phyloP scores from a whole-genome alignment of 2,888 invertebrate species.

The Bellardia pandia region DNA sequence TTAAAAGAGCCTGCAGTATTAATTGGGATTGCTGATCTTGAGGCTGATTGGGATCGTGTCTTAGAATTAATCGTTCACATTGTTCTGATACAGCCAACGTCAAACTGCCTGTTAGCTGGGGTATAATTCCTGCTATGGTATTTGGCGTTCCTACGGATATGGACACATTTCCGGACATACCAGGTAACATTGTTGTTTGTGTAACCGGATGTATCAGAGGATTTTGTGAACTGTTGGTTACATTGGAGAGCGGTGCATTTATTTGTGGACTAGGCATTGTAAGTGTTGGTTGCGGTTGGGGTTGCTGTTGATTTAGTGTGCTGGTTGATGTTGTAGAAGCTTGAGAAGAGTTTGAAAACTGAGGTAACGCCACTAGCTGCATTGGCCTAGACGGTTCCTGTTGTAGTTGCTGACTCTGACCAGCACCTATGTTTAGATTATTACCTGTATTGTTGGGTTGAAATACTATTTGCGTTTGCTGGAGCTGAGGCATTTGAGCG shows the following conservation, averaged over 20 bases:
- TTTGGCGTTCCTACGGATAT: conserved; percentile 81
- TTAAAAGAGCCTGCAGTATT: conserved; percentile 83
- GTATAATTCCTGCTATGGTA: conserved; percentile 82
- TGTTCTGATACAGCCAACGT: conserved; percentile 89
- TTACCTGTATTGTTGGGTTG: conserved; percentile 58
- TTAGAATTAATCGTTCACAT: conserved; percentile 87
- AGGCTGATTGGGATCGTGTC: conserved; percentile 87
- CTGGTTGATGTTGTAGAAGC: conserved; percentile 51
- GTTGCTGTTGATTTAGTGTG: conserved; percentile 56
- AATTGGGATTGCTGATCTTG: conserved; percentile 85
- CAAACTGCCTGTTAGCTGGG: conserved; percentile 87
- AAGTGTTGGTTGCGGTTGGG: conserved; percentile 25
- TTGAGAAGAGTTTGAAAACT: conserved; percentile 72
- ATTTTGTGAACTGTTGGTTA: conserved; percentile 46
- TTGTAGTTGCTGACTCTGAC: conserved; percentile 62
- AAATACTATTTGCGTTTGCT: conserved; percentile 64
- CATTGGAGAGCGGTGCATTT: conserved; percentile 67
- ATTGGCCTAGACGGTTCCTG: conserved; percentile 76
- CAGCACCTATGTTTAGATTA: conserved; percentile 67
- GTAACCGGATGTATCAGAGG: conserved; percentile 16
- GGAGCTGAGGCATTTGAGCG: conserved; percentile 60
- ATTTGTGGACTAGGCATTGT: conserved; percentile 44
- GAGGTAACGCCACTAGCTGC: conserved; percentile 79
- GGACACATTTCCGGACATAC: conserved; percentile 79
- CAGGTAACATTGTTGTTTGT: conserved; percentile 76